phyloP scores from a whole-genome alignment of 2,888 invertebrate genomes.

The Trissoscelio sp. region DNA sequence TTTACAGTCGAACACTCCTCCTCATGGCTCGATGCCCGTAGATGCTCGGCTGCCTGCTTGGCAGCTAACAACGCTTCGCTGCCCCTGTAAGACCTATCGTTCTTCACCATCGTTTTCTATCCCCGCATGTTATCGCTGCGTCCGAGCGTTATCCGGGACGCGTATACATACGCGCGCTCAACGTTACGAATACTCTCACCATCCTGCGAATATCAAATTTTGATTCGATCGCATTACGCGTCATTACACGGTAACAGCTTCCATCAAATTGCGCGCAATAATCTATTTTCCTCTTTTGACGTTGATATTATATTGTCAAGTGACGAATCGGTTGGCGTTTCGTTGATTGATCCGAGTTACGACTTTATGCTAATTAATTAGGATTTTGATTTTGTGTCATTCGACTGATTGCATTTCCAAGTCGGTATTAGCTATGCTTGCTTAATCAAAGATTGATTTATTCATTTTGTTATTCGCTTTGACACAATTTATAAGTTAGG shows the following conservation, averaged over 20 bases:
- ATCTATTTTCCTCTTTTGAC: slow-evolving; percentile 44
- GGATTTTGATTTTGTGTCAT: slow-evolving; percentile 60
- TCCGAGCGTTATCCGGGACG: slow-evolving; percentile 29
- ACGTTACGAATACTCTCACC: slow-evolving; percentile 29
- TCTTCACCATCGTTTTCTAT: slow-evolving; percentile 51
- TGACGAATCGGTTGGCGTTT: slow-evolving; percentile 47
- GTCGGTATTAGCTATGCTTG: not conserved
- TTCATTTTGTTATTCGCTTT: too few relatives aligned
- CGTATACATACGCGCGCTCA: slow-evolving; percentile 23
- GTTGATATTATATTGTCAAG: slow-evolving; percentile 31
- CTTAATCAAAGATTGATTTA: not conserved
- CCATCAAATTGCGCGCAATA: slow-evolving; percentile 46
- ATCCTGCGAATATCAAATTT: slow-evolving; percentile 40
- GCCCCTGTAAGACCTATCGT: slow-evolving; percentile 69
- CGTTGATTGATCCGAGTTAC: slow-evolving; percentile 64
- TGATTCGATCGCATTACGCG: slow-evolving; percentile 47
- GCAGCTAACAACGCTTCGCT: slow-evolving; percentile 72
- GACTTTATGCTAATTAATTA: slow-evolving; percentile 65
- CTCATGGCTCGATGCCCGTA: slow-evolving; percentile 78
- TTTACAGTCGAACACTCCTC: slow-evolving; percentile 78
- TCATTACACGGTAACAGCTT: slow-evolving; percentile 45
- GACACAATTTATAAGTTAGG: too few relatives aligned
- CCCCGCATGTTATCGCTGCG: slow-evolving; percentile 31
- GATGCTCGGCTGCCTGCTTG: slow-evolving; percentile 72
- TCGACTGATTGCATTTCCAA: slow-evolving; percentile 6